Evolutionary conservation across 92 coral and sea anemone species (phyloP).

Genomic region (Isaurus tuberculatus): DNA sequence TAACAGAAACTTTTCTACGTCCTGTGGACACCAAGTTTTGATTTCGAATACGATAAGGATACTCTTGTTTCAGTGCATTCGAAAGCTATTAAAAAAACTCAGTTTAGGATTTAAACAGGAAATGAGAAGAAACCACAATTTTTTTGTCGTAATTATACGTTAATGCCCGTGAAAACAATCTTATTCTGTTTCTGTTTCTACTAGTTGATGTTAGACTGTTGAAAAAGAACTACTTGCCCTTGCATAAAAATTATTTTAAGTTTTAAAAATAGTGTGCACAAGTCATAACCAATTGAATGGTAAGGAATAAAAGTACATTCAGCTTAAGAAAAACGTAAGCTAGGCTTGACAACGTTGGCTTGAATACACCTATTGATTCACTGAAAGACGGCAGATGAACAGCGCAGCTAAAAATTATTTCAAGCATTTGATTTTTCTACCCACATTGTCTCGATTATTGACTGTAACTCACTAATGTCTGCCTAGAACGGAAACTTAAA

Average conservation of each 20-base stretch:
- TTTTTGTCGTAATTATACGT: background rate
- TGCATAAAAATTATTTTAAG: background rate
- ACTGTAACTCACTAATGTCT: background rate
- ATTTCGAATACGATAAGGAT: constrained; percentile 35
- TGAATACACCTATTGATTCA: no score
- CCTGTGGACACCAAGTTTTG: constrained; percentile 38
- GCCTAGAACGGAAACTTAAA: background rate
- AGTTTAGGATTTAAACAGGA: background rate
- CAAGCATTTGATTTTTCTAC: background rate
- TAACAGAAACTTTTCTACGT: constrained; percentile 30
- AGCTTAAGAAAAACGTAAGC: no score
- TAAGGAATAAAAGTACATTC: no score
- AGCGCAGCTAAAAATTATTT: no score
- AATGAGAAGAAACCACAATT: background rate
- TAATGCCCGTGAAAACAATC: no score
- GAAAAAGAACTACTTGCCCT: background rate
- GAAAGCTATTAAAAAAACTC: constrained; percentile 30
- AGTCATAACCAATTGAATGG: background rate
- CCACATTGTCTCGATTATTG: background rate
- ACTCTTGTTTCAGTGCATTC: constrained; percentile 14
- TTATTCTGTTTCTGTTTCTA: background rate
- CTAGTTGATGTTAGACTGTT: background rate
- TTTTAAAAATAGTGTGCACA: background rate
- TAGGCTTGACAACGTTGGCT: no score
- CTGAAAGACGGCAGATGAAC: no score